Conservation (phyloP, 2,113 vertebrate genomes). For the Saimiri boliviensis region DNA sequence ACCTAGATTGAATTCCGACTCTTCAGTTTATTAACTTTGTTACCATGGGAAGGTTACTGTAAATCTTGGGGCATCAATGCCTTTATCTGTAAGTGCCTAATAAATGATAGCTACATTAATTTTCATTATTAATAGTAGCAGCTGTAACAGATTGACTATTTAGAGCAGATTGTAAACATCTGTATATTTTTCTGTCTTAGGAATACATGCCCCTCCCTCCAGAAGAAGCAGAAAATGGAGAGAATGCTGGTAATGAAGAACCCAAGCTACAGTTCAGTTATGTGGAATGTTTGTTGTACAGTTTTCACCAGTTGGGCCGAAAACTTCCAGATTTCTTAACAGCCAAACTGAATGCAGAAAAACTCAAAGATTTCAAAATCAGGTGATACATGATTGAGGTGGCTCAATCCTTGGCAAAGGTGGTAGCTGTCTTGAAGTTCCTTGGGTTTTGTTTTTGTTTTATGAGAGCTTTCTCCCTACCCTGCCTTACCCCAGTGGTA, state of each 20-base stretch:
- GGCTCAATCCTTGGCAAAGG: background rate
- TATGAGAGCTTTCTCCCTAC: background rate
- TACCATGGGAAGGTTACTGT: background rate
- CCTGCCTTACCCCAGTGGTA: background rate
- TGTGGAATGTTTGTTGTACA: conserved; percentile 96
- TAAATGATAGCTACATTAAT: background rate
- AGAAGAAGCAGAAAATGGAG: conserved; percentile 97
- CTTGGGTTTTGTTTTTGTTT: conserved; percentile 31
- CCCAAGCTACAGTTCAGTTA: conserved; percentile 99
- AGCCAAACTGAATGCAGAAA: conserved; percentile 95
- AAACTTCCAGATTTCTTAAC: conserved; percentile 98
- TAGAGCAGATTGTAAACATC: conserved; percentile 16
- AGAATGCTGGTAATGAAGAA: conserved; percentile 93
- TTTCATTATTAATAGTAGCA: background rate
- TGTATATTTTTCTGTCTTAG: conserved; percentile 77
- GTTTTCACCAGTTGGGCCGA: conserved; percentile 97
- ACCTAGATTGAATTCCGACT: background rate
- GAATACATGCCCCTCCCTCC: conserved; percentile 98
- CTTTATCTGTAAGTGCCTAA: background rate
- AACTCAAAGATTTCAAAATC: conserved; percentile 99
- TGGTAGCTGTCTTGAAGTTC: background rate
- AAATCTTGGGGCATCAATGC: background rate
- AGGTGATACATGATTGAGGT: conserved; percentile 83
- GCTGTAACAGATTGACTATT: background rate
- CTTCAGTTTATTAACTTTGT: background rate